phyloP scores from a whole-genome alignment of 2,113 vertebrate genomes.

The Isichthys henryi region DNA sequence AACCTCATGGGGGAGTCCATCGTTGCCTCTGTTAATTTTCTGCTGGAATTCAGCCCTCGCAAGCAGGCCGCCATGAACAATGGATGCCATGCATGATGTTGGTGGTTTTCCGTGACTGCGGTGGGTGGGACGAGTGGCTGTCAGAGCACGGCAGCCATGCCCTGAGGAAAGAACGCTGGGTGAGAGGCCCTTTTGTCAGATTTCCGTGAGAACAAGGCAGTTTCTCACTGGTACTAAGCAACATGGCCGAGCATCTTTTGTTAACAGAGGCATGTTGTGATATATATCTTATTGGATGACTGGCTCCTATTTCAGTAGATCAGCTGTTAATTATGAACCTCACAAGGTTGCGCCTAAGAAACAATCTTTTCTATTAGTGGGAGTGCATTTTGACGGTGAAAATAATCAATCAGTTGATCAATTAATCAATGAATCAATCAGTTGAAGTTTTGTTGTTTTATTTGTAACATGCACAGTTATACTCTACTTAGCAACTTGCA shows the following conservation, averaged over 20 bases:
- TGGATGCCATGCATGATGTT: slow-evolving; percentile 24
- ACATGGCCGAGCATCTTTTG: slow-evolving; percentile 26
- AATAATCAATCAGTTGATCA: neutral
- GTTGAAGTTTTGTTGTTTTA: neutral
- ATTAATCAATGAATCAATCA: neutral
- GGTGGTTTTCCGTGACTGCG: slow-evolving; percentile 8
- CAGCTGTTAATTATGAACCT: neutral
- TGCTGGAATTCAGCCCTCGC: slow-evolving; percentile 9
- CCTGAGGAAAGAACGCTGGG: slow-evolving; percentile 22
- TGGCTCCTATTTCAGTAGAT: slow-evolving; percentile 5
- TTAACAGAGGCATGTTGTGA: slow-evolving; percentile 34
- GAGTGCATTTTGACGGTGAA: neutral
- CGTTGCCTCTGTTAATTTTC: slow-evolving; percentile 1
- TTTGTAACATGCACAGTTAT: neutral
- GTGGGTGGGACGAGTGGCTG: slow-evolving; percentile 12
- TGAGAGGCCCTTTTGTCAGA: slow-evolving; percentile 28
- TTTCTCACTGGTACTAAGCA: slow-evolving; percentile 35
- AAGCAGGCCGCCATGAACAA: slow-evolving; percentile 33
- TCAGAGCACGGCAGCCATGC: slow-evolving; percentile 21
- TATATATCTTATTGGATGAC: slow-evolving; percentile 17
- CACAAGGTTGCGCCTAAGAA: neutral
- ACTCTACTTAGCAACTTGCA: neutral
- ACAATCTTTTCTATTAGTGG: neutral
- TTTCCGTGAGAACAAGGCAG: slow-evolving; percentile 28
- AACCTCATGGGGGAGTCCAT: slow-evolving; percentile 29